phyloP scores from a whole-genome alignment of 37 sponge, comb jelly and placozoan species.

The Chondrosia reniformis region DNA sequence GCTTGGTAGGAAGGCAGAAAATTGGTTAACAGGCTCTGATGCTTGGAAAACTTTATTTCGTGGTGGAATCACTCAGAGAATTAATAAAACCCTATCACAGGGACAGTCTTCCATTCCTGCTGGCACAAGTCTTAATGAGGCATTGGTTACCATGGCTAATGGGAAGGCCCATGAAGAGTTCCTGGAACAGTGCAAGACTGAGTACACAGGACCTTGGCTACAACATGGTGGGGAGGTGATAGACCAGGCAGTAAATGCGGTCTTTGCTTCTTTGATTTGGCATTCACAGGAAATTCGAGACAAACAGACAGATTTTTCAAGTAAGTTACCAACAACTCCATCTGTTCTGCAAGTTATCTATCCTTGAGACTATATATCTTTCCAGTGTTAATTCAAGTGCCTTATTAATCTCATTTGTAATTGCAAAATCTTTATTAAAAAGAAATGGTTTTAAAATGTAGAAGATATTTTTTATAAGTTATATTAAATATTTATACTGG shows the following conservation, averaged over 20 bases:
- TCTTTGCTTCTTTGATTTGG: constrained; percentile 92
- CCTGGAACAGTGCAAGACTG: constrained; percentile 31
- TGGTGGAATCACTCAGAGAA: constrained; percentile 54
- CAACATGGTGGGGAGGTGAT: constrained; percentile 76
- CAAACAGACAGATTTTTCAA: constrained; percentile 30
- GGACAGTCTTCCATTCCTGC: constrained; percentile 59
- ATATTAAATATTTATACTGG: too few species aligned
- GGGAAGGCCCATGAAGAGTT: constrained; percentile 9
- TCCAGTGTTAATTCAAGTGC: too few species aligned
- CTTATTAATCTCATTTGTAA: too few species aligned
- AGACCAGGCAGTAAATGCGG: constrained; percentile 75
- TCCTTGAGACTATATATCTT: constrained; percentile 4
- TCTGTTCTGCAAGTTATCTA: background rate
- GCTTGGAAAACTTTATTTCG: constrained; percentile 86
- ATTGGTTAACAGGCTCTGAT: constrained; percentile 48
- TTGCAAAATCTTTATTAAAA: too few species aligned
- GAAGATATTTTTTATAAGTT: too few species aligned
- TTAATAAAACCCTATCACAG: background rate
- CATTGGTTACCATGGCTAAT: constrained; percentile 46
- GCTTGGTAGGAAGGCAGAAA: constrained; percentile 9
- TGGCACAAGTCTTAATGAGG: constrained; percentile 34
- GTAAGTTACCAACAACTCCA: background rate
- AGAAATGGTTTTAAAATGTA: too few species aligned
- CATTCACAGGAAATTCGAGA: constrained; percentile 83
- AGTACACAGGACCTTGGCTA: constrained; percentile 28